A percentile compares a stretch with the other conserved stretches of the same genome.
phyloP scores from a whole-genome alignment of 1,140 invertebrate species.

The Drosophila athabasca region DNA sequence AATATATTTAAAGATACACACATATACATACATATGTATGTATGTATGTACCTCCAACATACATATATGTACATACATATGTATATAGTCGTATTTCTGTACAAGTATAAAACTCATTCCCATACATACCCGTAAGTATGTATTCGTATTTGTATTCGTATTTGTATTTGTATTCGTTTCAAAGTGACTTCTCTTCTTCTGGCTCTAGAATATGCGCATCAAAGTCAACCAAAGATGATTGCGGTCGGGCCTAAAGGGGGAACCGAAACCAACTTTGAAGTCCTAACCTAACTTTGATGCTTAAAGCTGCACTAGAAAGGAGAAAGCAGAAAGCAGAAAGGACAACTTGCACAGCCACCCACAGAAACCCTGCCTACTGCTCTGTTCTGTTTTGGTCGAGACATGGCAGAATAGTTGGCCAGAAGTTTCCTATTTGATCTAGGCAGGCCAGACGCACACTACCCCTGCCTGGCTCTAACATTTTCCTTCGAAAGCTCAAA shows the following conservation, averaged over 20 bases:
- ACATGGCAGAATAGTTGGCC: too few relatives aligned
- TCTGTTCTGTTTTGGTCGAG: neutral
- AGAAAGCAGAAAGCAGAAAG: too few relatives aligned
- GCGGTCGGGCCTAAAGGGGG: constrained; percentile 4
- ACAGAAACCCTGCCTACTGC: neutral
- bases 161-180: too few relatives aligned
- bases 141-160: neutral
- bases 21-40: neutral
- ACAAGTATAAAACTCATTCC: too few relatives aligned
- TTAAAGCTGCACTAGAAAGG: neutral
- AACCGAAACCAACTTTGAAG: constrained; percentile 2
- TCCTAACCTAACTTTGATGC: constrained; percentile 1
- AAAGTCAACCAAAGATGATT: constrained; percentile 38
- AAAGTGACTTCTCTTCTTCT: too few relatives aligned
- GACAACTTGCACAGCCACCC: too few relatives aligned
- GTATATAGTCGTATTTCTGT: too few relatives aligned
- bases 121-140: neutral
- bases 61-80: neutral
- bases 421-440: too few relatives aligned
- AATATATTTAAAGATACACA: constrained; percentile 9
- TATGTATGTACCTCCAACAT: neutral
- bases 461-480: too few relatives aligned
- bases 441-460: too few relatives aligned
- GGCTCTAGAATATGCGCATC: too few relatives aligned
- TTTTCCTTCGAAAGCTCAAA: too few relatives aligned